Evolutionary conservation across 2,797 vertebrate species (phyloP).

Genomic region (Merluccius polli): DNA sequence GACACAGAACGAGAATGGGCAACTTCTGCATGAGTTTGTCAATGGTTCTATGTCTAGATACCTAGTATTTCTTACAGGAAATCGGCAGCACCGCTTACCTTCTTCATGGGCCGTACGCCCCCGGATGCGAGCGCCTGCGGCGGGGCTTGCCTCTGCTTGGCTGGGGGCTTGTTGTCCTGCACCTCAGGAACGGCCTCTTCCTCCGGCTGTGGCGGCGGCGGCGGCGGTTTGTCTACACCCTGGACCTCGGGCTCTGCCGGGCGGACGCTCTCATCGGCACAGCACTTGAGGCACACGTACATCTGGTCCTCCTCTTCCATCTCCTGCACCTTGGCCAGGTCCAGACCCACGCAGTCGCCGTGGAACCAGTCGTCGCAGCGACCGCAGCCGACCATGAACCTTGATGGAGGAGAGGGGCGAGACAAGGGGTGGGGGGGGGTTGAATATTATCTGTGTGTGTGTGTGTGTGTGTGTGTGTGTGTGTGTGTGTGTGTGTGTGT

Average conservation of each 20-base stretch:
- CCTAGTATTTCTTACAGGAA: background rate
- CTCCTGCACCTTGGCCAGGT: conserved; percentile 89
- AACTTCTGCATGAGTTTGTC: conserved; percentile 16
- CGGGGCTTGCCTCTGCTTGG: conserved; percentile 73
- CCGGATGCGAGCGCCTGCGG: conserved; percentile 64
- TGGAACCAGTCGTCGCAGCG: conserved; percentile 99
- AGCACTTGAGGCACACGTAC: conserved; percentile 95
- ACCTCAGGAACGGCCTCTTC: conserved; percentile 35
- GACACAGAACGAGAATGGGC: conserved; percentile 34
- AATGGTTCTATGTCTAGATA: background rate
- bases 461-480: background rate
- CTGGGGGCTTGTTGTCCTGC: conserved; percentile 70
- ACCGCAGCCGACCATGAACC: conserved; percentile 98
- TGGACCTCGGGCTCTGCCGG: conserved; percentile 56
- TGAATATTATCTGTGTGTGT: background rate
- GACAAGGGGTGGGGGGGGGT: background rate
- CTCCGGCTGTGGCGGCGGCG: background rate
- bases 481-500: no score
- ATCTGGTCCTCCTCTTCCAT: conserved; percentile 98
- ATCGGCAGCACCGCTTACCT: conserved; percentile 62
- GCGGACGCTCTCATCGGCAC: conserved; percentile 88
- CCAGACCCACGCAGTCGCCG: conserved; percentile 94
- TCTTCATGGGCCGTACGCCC: conserved; percentile 83
- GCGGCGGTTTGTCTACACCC: background rate
- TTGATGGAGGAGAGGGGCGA: conserved; percentile 41